phyloP scores from a whole-genome alignment of 2,113 vertebrate genomes.

The Mungos mungo region DNA sequence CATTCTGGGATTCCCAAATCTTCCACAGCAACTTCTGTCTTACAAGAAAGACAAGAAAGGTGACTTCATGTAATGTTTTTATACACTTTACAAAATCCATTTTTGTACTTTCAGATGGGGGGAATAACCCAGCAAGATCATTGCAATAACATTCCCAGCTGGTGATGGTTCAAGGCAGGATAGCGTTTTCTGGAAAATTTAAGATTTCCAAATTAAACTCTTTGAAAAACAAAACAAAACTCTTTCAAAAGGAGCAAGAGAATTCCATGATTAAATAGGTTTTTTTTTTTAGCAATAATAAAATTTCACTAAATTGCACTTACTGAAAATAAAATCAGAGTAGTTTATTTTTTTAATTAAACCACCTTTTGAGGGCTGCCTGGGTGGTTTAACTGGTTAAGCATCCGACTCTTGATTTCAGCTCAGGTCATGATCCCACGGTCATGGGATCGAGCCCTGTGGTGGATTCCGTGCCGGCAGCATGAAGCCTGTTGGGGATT shows the following conservation, averaged over 20 bases:
- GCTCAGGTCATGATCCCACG: too few relatives aligned
- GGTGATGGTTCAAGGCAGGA: not conserved
- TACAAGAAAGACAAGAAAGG: not conserved
- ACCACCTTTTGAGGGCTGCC: not conserved
- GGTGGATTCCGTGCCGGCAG: too few relatives aligned
- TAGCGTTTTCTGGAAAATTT: slow-evolving; percentile 23
- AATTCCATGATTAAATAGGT: not conserved
- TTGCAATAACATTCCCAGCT: not conserved
- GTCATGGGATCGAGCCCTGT: too few relatives aligned
- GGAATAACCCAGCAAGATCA: not conserved
- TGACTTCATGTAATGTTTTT: not conserved
- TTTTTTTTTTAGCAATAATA: not conserved
- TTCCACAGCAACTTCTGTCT: not conserved
- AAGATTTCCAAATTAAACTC: slow-evolving; percentile 8
- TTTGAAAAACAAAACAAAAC: not conserved
- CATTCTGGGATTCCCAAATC: not conserved
- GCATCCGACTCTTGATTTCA: too few relatives aligned
- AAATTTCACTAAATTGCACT: not conserved
- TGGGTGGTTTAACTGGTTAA: too few relatives aligned
- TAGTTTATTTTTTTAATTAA: not conserved
- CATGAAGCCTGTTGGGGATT: too few relatives aligned
- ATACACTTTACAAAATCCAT: not conserved
- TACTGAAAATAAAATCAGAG: slow-evolving; percentile 13
- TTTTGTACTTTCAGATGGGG: too few relatives aligned
- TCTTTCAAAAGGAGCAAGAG: not conserved